phyloP scores from a whole-genome alignment of 2,113 vertebrate species.

The Reinhardtius hippoglossoides region DNA sequence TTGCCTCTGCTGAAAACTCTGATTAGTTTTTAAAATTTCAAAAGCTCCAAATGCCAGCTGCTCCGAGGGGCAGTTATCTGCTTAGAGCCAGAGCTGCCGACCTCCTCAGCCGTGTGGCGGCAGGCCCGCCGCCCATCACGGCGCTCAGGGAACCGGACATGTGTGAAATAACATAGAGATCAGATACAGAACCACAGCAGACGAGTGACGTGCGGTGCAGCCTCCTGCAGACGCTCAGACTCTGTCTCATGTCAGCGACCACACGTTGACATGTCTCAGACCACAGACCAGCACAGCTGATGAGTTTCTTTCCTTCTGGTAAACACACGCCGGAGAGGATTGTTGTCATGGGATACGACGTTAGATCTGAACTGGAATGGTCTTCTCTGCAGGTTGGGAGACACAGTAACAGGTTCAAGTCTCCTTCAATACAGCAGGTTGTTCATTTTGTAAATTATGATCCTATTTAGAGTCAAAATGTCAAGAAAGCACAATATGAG shows the following conservation, averaged over 20 bases:
- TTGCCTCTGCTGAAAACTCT: not conserved
- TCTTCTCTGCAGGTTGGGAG: not conserved
- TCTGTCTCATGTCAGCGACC: slow-evolving; percentile 20
- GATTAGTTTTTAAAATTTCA: slow-evolving; percentile 48
- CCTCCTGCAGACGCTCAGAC: not conserved
- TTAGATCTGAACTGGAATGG: slow-evolving; percentile 8
- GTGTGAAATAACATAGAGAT: slow-evolving; percentile 37
- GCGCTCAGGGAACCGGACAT: slow-evolving; percentile 17
- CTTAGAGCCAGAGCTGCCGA: slow-evolving; percentile 14
- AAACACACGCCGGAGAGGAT: slow-evolving; percentile 25
- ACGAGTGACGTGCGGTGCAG: not conserved
- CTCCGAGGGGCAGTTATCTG: slow-evolving; percentile 34
- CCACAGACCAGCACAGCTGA: not conserved
- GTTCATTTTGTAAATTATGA: too few relatives aligned
- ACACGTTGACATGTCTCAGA: not conserved
- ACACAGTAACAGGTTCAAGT: too few relatives aligned
- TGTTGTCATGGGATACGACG: slow-evolving; percentile 4
- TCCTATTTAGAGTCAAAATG: too few relatives aligned
- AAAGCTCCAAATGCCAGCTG: slow-evolving; percentile 1
- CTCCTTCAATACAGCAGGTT: too few relatives aligned
- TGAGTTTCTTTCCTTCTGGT: not conserved
- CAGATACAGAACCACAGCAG: slow-evolving; percentile 10
- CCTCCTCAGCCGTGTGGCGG: slow-evolving; percentile 1
- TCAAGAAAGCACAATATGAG: too few relatives aligned
- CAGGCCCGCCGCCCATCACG: not conserved